A percentile compares a stretch with the other conserved stretches of the same genome.
These are phyloP conservation scores for Hirtodrosophila confusa DNA, from an alignment of 2,888 invertebrate species.

Conservation along the genomic window DNA sequence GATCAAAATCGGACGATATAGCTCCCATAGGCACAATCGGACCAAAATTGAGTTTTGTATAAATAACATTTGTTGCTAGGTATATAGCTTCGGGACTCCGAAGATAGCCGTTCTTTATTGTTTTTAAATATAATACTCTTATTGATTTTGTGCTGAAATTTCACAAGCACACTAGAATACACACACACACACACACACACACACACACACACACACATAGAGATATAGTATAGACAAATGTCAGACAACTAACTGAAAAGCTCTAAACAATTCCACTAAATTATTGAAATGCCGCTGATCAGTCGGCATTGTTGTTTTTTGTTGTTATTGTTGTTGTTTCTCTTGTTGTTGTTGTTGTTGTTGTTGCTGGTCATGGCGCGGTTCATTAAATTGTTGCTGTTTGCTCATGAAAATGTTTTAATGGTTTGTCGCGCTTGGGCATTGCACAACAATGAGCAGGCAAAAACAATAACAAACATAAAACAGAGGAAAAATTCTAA, in stretches of 20 bases:
- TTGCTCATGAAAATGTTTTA: slow-evolving; percentile 65
- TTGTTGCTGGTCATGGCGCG: slow-evolving; percentile 44
- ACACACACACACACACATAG: slow-evolving; percentile 5
- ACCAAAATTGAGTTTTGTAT: too few species aligned
- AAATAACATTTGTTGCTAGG: too few species aligned
- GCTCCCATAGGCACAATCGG: too few species aligned
- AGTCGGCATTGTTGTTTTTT: slow-evolving; percentile 29
- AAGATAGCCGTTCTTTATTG: too few species aligned
- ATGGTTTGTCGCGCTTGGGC: slow-evolving; percentile 75
- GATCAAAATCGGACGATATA: too few species aligned
- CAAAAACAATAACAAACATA: too few species aligned
- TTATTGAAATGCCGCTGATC: slow-evolving; percentile 54
- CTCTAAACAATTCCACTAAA: slow-evolving; percentile 58
- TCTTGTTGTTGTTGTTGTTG: slow-evolving; percentile 29
- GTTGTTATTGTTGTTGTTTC: slow-evolving; percentile 24
- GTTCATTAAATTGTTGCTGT: slow-evolving; percentile 64
- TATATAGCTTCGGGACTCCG: too few species aligned
- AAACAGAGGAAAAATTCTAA: slow-evolving; percentile 9
- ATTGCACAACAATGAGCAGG: slow-evolving; percentile 62
- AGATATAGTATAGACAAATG: slow-evolving; percentile 13
- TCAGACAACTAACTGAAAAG: slow-evolving; percentile 48
- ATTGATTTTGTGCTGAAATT: slow-evolving; percentile 29
- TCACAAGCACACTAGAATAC: slow-evolving; percentile 27
- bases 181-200: slow-evolving; percentile 1
- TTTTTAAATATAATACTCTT: slow-evolving; percentile 5